Conservation (phyloP, 2,888 invertebrate genomes). For the Beris chalybata region DNA sequence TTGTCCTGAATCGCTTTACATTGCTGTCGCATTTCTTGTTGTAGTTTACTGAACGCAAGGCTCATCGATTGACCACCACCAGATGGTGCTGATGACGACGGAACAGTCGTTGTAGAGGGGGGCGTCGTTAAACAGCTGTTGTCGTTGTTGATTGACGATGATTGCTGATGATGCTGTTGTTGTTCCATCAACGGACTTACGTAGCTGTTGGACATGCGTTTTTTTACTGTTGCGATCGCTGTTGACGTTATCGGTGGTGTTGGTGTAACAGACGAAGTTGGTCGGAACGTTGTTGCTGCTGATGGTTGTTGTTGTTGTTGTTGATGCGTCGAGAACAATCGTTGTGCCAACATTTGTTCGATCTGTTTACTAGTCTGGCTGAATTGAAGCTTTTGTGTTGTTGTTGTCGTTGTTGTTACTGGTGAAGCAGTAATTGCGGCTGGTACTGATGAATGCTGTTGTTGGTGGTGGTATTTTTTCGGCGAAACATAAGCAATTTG, state of each 20-base stretch:
- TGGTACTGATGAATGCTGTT: background rate
- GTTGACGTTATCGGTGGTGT: constrained; percentile 11
- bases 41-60: constrained; percentile 47
- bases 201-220: constrained; percentile 35
- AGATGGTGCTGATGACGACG: constrained; percentile 45
- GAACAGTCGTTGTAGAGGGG: background rate
- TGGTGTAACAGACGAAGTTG: constrained; percentile 39
- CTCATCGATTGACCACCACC: constrained; percentile 47
- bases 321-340: constrained; percentile 40
- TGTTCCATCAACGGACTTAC: constrained; percentile 8
- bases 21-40: constrained; percentile 57
- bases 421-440: constrained; percentile 2
- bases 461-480: background rate
- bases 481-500: constrained; percentile 4
- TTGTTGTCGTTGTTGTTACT: constrained; percentile 5
- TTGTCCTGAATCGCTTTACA: constrained; percentile 58
- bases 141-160: constrained; percentile 1
- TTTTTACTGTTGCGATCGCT: constrained; percentile 10
- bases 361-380: constrained; percentile 57
- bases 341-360: constrained; percentile 55
- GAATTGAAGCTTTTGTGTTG: constrained; percentile 49
- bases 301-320: constrained; percentile 43
- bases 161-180: background rate
- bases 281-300: constrained; percentile 44
- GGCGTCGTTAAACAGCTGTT: background rate